Evolutionary conservation across 1,140 invertebrate genomes (phyloP).

Genomic region (Heterodera schachtii): DNA sequence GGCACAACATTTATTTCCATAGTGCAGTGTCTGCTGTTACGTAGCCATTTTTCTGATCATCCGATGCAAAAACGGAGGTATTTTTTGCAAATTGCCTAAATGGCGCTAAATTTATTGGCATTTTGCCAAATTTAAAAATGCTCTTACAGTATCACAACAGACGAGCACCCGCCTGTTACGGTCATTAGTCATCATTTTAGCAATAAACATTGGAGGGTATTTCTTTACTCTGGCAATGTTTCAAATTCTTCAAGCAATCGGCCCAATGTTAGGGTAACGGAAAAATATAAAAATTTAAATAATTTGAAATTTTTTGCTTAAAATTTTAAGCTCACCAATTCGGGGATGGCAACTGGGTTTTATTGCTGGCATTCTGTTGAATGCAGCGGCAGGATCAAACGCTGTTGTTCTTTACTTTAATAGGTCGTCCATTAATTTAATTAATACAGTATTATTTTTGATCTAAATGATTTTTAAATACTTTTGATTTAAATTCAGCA

Average conservation of each 20-base stretch:
- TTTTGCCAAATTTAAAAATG: not conserved
- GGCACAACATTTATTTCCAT: not conserved
- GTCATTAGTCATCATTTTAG: not conserved
- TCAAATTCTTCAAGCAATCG: not conserved
- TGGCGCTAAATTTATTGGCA: not conserved
- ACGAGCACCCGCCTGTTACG: slow-evolving; percentile 16
- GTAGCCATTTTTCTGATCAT: slow-evolving; percentile 6
- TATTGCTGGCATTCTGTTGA: too few relatives aligned
- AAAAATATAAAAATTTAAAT: too few relatives aligned
- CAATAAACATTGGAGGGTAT: slow-evolving; percentile 10
- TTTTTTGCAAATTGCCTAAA: not conserved
- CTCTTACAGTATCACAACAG: slow-evolving; percentile 13
- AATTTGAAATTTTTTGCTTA: too few relatives aligned
- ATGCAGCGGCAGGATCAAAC: too few relatives aligned
- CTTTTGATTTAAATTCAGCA: too few relatives aligned
- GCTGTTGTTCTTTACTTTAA: too few relatives aligned
- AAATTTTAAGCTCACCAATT: too few relatives aligned
- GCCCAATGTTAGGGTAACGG: too few relatives aligned
- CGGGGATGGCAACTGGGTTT: too few relatives aligned
- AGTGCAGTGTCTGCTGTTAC: not conserved
- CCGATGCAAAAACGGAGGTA: slow-evolving; percentile 16
- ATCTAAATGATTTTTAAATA: too few relatives aligned
- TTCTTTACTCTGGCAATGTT: not conserved
- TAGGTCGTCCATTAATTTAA: too few relatives aligned
- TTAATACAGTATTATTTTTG: too few relatives aligned